These are phyloP conservation scores for Eurosta solidaginis DNA, from an alignment of 1,140 invertebrate genomes.

Conservation along the genomic window DNA sequence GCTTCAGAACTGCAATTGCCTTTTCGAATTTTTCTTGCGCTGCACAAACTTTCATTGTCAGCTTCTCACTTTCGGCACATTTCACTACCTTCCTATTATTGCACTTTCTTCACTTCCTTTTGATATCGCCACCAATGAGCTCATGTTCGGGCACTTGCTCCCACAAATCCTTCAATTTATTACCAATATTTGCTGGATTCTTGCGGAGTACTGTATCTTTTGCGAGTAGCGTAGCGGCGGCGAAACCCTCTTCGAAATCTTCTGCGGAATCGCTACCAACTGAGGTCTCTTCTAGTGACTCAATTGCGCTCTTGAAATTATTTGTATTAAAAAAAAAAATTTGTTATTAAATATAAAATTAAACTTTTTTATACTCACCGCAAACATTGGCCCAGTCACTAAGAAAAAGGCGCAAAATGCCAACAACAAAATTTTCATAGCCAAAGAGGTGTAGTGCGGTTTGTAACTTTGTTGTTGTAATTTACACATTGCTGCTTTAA, in stretches of 20 bases:
- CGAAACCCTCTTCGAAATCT: slow-evolving; percentile 17
- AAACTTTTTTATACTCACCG: slow-evolving; percentile 2
- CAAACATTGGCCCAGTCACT: background rate
- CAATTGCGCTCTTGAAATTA: too few species aligned
- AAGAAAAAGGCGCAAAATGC: background rate
- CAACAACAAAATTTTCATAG: background rate
- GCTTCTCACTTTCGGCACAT: too few species aligned
- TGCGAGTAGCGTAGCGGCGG: background rate
- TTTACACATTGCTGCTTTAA: background rate
- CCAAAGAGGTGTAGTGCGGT: background rate
- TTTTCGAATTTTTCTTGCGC: too few species aligned
- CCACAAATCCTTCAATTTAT: slow-evolving; percentile 32
- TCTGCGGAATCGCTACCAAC: background rate
- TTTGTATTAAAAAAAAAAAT: too few species aligned
- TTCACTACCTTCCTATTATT: too few species aligned
- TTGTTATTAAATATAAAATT: background rate
- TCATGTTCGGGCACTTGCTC: slow-evolving; percentile 26
- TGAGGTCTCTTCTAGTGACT: background rate
- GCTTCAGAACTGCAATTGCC: too few species aligned
- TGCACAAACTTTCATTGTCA: too few species aligned
- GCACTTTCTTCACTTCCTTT: background rate
- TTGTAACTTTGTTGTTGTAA: background rate
- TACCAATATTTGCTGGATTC: slow-evolving; percentile 23
- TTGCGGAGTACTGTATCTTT: slow-evolving; percentile 28
- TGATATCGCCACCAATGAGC: slow-evolving; percentile 15